Evolutionary conservation across 2,888 invertebrate species (phyloP).

Genomic region (Heliconius cydno): DNA sequence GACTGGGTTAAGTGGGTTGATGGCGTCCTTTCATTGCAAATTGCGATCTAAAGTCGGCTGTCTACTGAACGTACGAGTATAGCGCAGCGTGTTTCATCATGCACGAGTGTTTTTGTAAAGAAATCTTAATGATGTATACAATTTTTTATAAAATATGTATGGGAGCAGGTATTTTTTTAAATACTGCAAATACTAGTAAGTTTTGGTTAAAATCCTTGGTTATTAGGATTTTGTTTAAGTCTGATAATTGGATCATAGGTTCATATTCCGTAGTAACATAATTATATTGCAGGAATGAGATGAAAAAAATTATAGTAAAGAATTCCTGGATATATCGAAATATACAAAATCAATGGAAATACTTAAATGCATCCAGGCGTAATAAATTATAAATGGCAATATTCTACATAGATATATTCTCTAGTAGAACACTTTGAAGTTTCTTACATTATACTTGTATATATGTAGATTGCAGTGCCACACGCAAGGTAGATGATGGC

Average conservation of each 20-base stretch:
- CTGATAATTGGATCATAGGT: background rate
- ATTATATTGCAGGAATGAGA: too few relatives aligned
- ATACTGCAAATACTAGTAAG: too few relatives aligned
- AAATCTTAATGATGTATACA: slow-evolving; percentile 2
- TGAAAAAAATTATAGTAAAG: too few relatives aligned
- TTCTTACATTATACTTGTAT: background rate
- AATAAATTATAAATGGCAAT: background rate
- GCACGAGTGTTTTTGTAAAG: background rate
- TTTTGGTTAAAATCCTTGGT: too few relatives aligned
- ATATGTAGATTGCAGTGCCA: slow-evolving; percentile 10
- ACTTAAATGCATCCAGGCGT: background rate
- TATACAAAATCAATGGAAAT: background rate
- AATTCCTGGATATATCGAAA: too few relatives aligned
- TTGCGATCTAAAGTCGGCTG: slow-evolving; percentile 32
- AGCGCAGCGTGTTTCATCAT: background rate
- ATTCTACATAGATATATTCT: background rate
- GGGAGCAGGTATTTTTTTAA: too few relatives aligned
- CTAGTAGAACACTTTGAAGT: slow-evolving; percentile 1
- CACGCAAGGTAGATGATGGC: slow-evolving; percentile 20
- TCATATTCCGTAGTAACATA: background rate
- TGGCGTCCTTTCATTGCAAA: slow-evolving; percentile 40
- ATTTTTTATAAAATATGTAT: background rate
- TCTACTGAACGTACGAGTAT: slow-evolving; percentile 5
- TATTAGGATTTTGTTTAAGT: too few relatives aligned
- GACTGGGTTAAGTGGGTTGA: slow-evolving; percentile 40